phyloP scores from a whole-genome alignment of 2,113 vertebrate genomes.

The Nothobranchius furzeri region DNA sequence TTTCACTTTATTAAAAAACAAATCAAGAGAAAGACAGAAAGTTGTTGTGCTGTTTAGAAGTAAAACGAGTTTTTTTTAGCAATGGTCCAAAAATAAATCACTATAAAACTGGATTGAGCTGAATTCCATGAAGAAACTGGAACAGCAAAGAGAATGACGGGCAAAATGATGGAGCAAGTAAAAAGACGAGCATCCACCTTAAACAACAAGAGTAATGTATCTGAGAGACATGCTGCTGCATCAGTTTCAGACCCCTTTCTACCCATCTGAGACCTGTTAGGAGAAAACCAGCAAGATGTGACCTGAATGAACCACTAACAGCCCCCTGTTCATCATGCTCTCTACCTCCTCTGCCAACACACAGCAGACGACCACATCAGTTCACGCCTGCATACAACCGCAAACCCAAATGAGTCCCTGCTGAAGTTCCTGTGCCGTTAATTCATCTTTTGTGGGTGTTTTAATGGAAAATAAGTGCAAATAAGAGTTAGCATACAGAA shows the following conservation, averaged over 20 bases:
- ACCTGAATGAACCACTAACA: slow-evolving; percentile 31
- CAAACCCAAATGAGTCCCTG: slow-evolving; percentile 42
- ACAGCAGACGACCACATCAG: slow-evolving; percentile 25
- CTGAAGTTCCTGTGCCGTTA: slow-evolving; percentile 14
- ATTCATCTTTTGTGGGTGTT: slow-evolving; percentile 38
- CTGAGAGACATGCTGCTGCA: slow-evolving; percentile 10
- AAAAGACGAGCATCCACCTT: slow-evolving; percentile 31
- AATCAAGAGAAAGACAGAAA: no score
- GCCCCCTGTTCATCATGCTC: slow-evolving; percentile 26
- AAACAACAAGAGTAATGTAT: slow-evolving; percentile 35
- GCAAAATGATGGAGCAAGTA: slow-evolving; percentile 10
- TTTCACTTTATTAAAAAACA: no score
- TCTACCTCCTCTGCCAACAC: slow-evolving; percentile 22
- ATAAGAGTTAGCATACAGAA: slow-evolving; percentile 20
- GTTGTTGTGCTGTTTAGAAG: no score
- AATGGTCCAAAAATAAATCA: no score
- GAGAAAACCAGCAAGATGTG: slow-evolving; percentile 19
- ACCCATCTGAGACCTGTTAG: slow-evolving; percentile 10
- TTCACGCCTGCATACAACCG: slow-evolving; percentile 31
- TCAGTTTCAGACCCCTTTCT: slow-evolving; percentile 16
- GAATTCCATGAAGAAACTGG: neutral
- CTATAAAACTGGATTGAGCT: no score
- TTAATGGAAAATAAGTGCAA: slow-evolving; percentile 53
- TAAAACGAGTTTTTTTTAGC: no score
- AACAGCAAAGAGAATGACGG: slow-evolving; percentile 11